These are phyloP conservation scores for Proteles cristata DNA, from an alignment of 2,113 vertebrate genomes.

Conservation along the genomic window DNA sequence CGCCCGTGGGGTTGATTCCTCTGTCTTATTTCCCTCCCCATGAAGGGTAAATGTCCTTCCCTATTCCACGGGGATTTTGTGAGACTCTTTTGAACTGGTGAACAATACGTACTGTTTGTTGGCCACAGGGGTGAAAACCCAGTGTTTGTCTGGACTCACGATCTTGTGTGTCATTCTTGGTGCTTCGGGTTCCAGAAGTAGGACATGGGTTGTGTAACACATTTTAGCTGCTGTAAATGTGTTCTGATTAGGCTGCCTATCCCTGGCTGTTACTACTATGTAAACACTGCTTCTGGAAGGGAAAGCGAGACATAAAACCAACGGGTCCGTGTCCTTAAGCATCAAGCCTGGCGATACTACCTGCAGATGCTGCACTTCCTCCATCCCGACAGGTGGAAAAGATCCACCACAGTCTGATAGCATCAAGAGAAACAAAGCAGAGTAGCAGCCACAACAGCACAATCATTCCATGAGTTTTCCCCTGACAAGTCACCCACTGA, in stretches of 20 bases:
- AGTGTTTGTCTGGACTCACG: neutral
- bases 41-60: rapidly evolving
- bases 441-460: rapidly evolving
- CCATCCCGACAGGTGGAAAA: rapidly evolving
- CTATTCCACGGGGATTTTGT: neutral
- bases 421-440: rapidly evolving
- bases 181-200: neutral
- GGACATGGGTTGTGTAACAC: neutral
- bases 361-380: rapidly evolving
- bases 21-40: neutral
- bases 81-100: neutral
- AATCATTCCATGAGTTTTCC: rapidly evolving
- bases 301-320: neutral
- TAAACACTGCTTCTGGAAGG: neutral
- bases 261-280: neutral
- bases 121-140: neutral
- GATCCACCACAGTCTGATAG: rapidly evolving
- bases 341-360: rapidly evolving
- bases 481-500: rapidly evolving
- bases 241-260: neutral
- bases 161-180: neutral
- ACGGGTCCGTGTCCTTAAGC: rapidly evolving
- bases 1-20: rapidly evolving
- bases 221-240: neutral
- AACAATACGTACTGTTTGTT: rapidly evolving